Evolutionary conservation across 2,888 invertebrate species (phyloP), one percentile per base, ranked within the genome.

Genomic region (Catocala nupta): DNA sequence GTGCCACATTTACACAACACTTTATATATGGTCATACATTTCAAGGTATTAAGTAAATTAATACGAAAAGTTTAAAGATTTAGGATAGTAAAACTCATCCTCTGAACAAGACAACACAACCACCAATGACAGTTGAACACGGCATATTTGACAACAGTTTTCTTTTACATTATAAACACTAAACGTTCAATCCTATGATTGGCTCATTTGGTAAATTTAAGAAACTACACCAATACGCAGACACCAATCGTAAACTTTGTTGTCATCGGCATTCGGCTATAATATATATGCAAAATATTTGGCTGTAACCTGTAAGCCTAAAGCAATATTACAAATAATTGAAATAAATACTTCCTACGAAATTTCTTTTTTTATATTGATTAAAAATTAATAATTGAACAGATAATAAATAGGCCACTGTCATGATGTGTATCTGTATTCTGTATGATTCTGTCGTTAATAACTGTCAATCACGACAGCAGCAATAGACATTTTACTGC

Each of bases 51-150:
- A 65, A 9, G 51, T 55, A 39, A 76, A 70, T 56, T 71, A 60
- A 44, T 58, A 68, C 52, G 56, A 67, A 69, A 66, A 70, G 63
- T 75, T 68, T 61, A 65, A 39, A 70, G 71, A 68, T 62, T 75
- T 70, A 51, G 61, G 39, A 70, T 78, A 71, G 16, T 75, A 74
- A 71, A 73, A 78, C 72, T 80, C 80, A 82, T 81, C 76, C 57
- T 78, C 50, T 51, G 59, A 42, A 69, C 44, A 67, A 71, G 75
- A 77, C 71, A 71, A 82, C 75, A 75, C 73, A 75, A 61, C 58
- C 45, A 86, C 91, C 92, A 92, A 92, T 92, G 91, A 92, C 90
- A 90, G 88, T 62, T 79, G 73, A 85, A 88, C 92, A 92, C 91
- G 91, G 87, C 75, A 68, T 68, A 57, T 7, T 55, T 39, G 42